Base-by-base conservation (phyloP, 2,888 invertebrate genomes). In the Drosophila picticornis region DNA sequence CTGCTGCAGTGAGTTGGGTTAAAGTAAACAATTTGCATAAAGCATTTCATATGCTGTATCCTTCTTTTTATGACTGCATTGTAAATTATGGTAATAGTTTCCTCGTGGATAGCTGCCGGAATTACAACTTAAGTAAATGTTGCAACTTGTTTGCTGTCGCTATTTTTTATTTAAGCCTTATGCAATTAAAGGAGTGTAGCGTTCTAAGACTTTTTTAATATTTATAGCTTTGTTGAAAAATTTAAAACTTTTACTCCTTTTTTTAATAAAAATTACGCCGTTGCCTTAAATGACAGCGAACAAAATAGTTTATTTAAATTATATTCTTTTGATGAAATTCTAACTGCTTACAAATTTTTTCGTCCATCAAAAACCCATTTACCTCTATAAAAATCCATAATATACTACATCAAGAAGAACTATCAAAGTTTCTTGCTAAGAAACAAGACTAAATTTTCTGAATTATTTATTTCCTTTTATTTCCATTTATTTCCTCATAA, bases 21-120 rank as follows among this genome's bases (percentile, higher is more conserved):
- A 73, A 68, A 72, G 77, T 65, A 78, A 84, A 77, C 85, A 78
- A 88, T 90, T 90, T 90, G 72, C 84, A 90, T 88, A 90, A 88
- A 82, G 71, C 63, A 84, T 84, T 90, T 88, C 77, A 65, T 71
- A 79, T 74, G 83, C 73, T 82, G 62, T 66, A 66, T 77, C 52
- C 70, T 53, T 51, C 55, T 59, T 65, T 83, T 69, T 72, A 71
- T 64, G 56, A 67, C 70, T 78, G 73, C 70, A 51, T 70, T 68
- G 62, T 75, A 65, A 82, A 69, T 80, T 80, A 80, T 75, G 64
- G 60, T 71, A 72, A 70, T 66, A 70, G 65, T 72, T 79, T 60
- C 59, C 80, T 46, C 58, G 64, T 66, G 59, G 22, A 72, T 60
- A 53, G 51, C 60, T 55, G 40, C 43, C 50, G 46, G 78, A 38